phyloP scores from a whole-genome alignment of 2,888 invertebrate genomes.

The Xestia xanthographa region DNA sequence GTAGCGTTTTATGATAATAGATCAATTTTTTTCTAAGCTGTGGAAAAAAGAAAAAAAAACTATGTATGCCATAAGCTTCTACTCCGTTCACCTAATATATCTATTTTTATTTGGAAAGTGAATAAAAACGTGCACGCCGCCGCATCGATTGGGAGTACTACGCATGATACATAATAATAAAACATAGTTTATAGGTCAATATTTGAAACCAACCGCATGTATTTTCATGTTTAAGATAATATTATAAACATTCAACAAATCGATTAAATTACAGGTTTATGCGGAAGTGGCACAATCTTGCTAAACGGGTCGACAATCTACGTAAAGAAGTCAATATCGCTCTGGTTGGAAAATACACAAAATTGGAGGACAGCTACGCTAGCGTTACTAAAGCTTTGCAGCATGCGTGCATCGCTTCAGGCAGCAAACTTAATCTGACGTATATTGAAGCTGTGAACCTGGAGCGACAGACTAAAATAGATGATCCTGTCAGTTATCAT shows the following conservation, averaged over 20 bases:
- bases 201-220: neutral
- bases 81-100: too few relatives aligned
- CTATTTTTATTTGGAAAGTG: too few relatives aligned
- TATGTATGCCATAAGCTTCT: too few relatives aligned
- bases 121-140: too few relatives aligned
- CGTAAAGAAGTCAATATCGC: constrained; percentile 97
- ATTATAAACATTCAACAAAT: neutral
- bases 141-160: neutral
- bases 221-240: neutral
- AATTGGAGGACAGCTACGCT: constrained; percentile 98
- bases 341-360: constrained; percentile 99
- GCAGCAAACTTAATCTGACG: constrained; percentile 95
- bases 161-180: neutral
- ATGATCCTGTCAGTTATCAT: constrained; percentile 96
- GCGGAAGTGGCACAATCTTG: constrained; percentile 97
- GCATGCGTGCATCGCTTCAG: constrained; percentile 97
- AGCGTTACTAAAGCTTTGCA: constrained; percentile 98
- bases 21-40: too few relatives aligned
- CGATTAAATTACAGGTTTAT: constrained; percentile 91
- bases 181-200: neutral
- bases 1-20: too few relatives aligned
- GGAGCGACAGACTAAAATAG: constrained; percentile 93
- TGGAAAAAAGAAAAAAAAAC: too few relatives aligned
- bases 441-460: constrained; percentile 98
- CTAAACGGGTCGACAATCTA: constrained; percentile 95